These are phyloP conservation scores for Sebastes nivosus DNA, from an alignment of 2,797 vertebrate species.

Conservation along the genomic window DNA sequence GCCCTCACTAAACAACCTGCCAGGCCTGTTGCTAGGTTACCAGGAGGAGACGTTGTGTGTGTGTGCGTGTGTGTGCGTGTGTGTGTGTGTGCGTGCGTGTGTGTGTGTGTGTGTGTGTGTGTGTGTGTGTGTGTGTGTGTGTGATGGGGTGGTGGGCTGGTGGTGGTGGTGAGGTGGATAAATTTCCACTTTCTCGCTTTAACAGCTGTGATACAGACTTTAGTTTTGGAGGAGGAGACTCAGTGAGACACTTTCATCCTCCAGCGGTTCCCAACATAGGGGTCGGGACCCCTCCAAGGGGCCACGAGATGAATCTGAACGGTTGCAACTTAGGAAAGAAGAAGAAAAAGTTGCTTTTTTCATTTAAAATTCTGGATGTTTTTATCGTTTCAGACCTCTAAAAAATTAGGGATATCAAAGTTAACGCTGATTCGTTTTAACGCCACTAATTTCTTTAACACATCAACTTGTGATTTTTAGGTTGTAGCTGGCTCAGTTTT, in stretches of 20 bases:
- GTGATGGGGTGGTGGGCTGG: slow-evolving; percentile 16
- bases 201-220: slow-evolving; percentile 46
- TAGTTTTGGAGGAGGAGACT: slow-evolving; percentile 9
- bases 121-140: slow-evolving; percentile 6
- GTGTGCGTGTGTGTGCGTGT: slow-evolving; percentile 15
- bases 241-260: no score
- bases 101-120: slow-evolving; percentile 38
- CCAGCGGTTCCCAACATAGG: not conserved
- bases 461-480: no score
- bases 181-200: slow-evolving; percentile 54
- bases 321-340: no score
- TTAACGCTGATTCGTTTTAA: no score
- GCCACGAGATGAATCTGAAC: not conserved
- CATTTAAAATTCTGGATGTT: not conserved
- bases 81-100: slow-evolving; percentile 12
- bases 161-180: slow-evolving; percentile 21
- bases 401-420: not conserved
- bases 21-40: slow-evolving; percentile 83
- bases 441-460: no score
- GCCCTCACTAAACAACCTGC: slow-evolving; percentile 63
- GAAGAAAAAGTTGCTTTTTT: not conserved
- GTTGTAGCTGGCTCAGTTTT: no score
- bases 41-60: slow-evolving; percentile 53
- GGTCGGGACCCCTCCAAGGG: not conserved
- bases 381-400: not conserved